Percentiles rank a stretch among this genome's conserved stretches.
Conservation (phyloP, 2,888 invertebrate species). For the Phyllotreta striolata region DNA sequence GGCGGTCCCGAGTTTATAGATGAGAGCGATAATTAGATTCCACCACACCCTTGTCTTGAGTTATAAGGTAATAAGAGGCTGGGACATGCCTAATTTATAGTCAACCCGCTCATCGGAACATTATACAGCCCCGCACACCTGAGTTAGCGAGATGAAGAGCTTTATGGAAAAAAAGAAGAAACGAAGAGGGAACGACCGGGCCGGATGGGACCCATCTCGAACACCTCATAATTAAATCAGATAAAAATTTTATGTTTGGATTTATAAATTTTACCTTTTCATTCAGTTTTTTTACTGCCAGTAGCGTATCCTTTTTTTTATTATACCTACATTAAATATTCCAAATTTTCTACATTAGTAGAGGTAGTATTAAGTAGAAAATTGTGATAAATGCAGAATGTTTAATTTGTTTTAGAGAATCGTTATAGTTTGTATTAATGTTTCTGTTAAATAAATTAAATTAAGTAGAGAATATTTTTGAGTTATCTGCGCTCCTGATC, state of each 20-base stretch:
- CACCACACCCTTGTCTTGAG: slow-evolving; percentile 62
- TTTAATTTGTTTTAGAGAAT: too few relatives aligned
- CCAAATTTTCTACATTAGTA: too few relatives aligned
- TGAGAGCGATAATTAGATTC: slow-evolving; percentile 60
- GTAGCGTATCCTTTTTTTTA: slow-evolving; percentile 24
- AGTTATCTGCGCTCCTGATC: slow-evolving; percentile 17
- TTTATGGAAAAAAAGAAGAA: slow-evolving; percentile 48
- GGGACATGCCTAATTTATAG: slow-evolving; percentile 61
- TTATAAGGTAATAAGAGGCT: slow-evolving; percentile 62
- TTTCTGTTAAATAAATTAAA: too few relatives aligned
- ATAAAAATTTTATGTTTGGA: slow-evolving; percentile 45
- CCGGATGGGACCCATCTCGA: slow-evolving; percentile 42
- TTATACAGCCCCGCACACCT: slow-evolving; percentile 42
- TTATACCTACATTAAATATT: neutral
- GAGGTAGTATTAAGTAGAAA: too few relatives aligned
- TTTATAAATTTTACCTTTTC: slow-evolving; percentile 47
- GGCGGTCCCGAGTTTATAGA: slow-evolving; percentile 54
- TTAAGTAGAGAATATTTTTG: too few relatives aligned
- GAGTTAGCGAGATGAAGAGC: slow-evolving; percentile 46
- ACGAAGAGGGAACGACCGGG: slow-evolving; percentile 32
- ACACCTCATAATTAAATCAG: slow-evolving; percentile 53
- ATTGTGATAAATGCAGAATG: too few relatives aligned
- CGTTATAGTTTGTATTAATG: too few relatives aligned
- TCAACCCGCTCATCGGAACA: slow-evolving; percentile 55
- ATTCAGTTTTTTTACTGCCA: slow-evolving; percentile 39